Conservation (phyloP, 1,140 invertebrate genomes). For the Tetraneura akinire region DNA sequence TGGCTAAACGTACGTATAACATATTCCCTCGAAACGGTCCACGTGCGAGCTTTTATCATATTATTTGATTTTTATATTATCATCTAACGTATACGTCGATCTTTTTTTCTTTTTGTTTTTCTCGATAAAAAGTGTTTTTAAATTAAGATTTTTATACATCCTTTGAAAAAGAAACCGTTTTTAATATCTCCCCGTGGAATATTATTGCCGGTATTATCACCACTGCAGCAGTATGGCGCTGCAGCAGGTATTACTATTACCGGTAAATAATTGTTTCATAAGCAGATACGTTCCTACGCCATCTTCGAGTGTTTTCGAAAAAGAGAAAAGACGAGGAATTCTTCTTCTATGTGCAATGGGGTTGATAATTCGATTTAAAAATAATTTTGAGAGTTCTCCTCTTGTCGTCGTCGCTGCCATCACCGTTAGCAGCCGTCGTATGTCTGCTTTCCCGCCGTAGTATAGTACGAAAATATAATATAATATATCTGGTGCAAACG, state of each 20-base stretch:
- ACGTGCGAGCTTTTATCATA: too few relatives aligned
- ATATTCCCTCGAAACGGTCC: too few relatives aligned
- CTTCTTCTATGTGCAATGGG: constrained; percentile 12
- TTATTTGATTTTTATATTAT: too few relatives aligned
- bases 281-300: neutral
- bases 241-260: constrained; percentile 11
- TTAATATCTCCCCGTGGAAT: neutral
- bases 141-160: neutral
- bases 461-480: constrained; percentile 15
- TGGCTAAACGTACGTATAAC: too few relatives aligned
- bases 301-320: constrained; percentile 20
- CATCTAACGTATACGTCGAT: too few relatives aligned
- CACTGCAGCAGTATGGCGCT: neutral
- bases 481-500: constrained; percentile 21
- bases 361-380: constrained; percentile 42
- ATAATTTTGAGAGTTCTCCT: constrained; percentile 33
- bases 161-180: neutral
- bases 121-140: constrained; percentile 3
- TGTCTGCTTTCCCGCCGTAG: neutral
- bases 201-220: neutral
- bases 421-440: too few relatives aligned
- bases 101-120: neutral
- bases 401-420: neutral
- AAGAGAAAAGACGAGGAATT: constrained; percentile 23
- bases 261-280: constrained; percentile 34